These are phyloP conservation scores for Lochmaea crataegi DNA, from an alignment of 2,888 invertebrate genomes.

Conservation along the genomic window DNA sequence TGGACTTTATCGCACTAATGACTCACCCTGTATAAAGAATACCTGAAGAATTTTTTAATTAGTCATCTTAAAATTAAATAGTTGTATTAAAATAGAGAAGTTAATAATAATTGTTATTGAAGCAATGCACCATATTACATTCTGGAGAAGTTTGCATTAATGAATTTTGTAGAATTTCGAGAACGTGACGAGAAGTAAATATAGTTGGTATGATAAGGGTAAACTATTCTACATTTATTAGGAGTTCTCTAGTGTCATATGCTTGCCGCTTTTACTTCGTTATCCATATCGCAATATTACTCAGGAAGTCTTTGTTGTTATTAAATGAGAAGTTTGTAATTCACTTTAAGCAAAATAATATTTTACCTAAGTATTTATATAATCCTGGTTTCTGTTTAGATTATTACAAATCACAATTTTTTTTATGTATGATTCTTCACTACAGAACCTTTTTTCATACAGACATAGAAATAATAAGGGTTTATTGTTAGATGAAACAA, in stretches of 20 bases:
- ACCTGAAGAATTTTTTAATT: no score
- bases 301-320: background rate
- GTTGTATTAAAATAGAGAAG: background rate
- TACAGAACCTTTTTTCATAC: no score
- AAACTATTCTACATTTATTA: background rate
- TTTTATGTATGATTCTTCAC: no score
- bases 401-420: no score
- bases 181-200: conserved; percentile 14
- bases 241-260: background rate
- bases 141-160: conserved; percentile 4
- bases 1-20: no score
- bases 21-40: no score
- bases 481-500: no score
- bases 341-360: background rate
- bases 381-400: no score
- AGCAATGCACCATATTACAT: conserved; percentile 6
- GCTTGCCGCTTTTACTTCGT: background rate
- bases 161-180: conserved; percentile 4
- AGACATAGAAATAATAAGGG: no score
- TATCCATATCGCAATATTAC: conserved; percentile 1
- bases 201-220: conserved; percentile 14
- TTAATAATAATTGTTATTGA: background rate
- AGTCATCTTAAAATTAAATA: no score
- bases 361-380: background rate
- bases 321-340: background rate